Evolutionary conservation across 1,140 invertebrate genomes (phyloP).

Genomic region (Conus ventricosus): DNA sequence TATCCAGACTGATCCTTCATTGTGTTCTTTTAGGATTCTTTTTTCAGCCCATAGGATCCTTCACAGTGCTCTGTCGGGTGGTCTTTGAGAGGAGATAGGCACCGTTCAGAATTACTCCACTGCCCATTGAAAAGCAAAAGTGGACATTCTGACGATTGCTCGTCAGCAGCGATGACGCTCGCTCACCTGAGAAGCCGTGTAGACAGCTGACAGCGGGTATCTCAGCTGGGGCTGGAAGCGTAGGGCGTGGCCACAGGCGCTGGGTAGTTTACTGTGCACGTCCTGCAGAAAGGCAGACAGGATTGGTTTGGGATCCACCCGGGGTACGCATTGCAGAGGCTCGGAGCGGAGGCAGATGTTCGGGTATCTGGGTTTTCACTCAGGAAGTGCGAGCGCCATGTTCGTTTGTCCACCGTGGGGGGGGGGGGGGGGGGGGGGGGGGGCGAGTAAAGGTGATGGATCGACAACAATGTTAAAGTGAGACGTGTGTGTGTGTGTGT

Average conservation of each 20-base stretch:
- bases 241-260: constrained; percentile 57
- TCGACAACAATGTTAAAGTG: no score
- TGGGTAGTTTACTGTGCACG: constrained; percentile 55
- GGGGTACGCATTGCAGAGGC: constrained; percentile 51
- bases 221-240: constrained; percentile 55
- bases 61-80: neutral
- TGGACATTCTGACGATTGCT: neutral
- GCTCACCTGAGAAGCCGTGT: constrained; percentile 47
- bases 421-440: no score
- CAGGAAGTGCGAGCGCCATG: neutral
- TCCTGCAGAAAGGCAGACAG: constrained; percentile 59
- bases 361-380: constrained; percentile 52
- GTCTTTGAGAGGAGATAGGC: neutral
- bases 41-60: no score
- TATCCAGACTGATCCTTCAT: no score
- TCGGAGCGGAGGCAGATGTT: constrained; percentile 54
- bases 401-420: no score
- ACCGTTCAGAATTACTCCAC: neutral
- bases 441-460: no score
- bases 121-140: neutral
- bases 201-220: constrained; percentile 45
- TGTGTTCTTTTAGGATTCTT: no score
- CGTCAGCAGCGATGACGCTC: neutral
- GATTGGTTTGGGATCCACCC: constrained; percentile 58
- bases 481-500: no score